These are phyloP conservation scores for Tetranychus cinnabarinus DNA, from an alignment of 1,140 invertebrate genomes.

Conservation along the genomic window DNA sequence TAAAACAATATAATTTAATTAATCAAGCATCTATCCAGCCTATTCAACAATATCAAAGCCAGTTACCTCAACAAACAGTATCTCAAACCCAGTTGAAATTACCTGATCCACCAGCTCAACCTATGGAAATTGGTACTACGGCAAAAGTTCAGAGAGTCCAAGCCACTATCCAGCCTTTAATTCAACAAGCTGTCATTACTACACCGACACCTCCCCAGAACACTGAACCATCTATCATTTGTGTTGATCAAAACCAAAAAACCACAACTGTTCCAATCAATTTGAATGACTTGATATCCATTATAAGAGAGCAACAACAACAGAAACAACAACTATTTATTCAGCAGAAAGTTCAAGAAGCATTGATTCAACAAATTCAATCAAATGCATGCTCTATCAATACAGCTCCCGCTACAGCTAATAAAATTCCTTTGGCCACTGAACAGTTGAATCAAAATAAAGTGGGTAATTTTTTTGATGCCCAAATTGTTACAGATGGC, in stretches of 20 bases:
- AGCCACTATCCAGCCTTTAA: too few relatives aligned
- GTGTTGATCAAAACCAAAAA: not conserved
- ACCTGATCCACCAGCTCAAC: too few relatives aligned
- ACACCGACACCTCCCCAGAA: too few relatives aligned
- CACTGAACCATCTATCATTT: not conserved
- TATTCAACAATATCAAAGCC: too few relatives aligned
- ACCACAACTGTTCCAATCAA: conserved; percentile 1
- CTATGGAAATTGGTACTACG: too few relatives aligned
- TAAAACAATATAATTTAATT: too few relatives aligned
- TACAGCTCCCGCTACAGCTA: not conserved
- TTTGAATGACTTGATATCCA: not conserved
- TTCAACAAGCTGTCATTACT: too few relatives aligned
- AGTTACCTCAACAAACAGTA: too few relatives aligned
- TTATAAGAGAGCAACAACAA: conserved; percentile 3
- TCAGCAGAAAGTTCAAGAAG: conserved; percentile 3
- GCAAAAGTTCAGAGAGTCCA: too few relatives aligned
- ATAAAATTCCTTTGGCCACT: not conserved
- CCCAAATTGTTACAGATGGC: not conserved
- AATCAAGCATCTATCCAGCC: too few relatives aligned
- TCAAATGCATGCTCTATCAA: not conserved
- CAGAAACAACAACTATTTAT: conserved; percentile 4
- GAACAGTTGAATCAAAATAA: not conserved
- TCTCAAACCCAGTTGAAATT: too few relatives aligned
- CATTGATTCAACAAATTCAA: not conserved
- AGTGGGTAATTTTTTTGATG: not conserved